Percentiles rank a stretch among this genome's conserved stretches.
phyloP scores from a whole-genome alignment of 2,113 vertebrate species.

The Sakesphorus luctuosus region DNA sequence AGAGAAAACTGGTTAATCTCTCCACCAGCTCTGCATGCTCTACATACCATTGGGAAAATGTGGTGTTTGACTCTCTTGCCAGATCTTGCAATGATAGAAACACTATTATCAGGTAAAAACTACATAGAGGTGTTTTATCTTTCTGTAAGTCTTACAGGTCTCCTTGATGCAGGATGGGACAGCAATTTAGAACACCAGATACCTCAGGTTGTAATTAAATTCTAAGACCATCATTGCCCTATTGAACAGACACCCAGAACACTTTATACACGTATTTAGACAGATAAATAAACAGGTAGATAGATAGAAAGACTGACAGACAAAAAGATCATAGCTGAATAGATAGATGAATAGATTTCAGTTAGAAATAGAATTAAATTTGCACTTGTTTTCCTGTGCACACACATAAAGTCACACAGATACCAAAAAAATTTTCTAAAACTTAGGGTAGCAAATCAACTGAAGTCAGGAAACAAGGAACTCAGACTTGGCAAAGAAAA shows the following conservation, averaged over 20 bases:
- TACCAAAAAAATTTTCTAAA: background rate
- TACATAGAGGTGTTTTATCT: background rate
- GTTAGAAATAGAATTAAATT: background rate
- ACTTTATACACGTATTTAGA: background rate
- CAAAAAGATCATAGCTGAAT: background rate
- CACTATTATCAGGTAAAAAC: background rate
- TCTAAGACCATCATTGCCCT: background rate
- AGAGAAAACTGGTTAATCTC: conserved; percentile 53
- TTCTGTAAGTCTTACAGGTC: background rate
- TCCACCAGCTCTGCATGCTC: conserved; percentile 43
- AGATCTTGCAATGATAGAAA: conserved; percentile 25
- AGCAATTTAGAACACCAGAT: background rate
- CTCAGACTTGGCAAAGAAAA: background rate
- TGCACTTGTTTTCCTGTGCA: background rate
- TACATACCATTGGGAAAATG: conserved; percentile 53
- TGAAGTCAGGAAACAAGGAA: background rate
- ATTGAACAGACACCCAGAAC: background rate
- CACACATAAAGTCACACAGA: background rate
- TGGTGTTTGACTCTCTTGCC: conserved; percentile 53
- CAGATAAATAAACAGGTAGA: background rate
- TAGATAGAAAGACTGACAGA: background rate
- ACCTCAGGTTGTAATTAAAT: background rate
- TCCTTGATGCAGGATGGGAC: background rate
- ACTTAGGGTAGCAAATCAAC: conserved; percentile 9
- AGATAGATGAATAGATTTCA: background rate